Conservation (phyloP, 2,888 invertebrate genomes). For the Mechanitis messenoides region DNA sequence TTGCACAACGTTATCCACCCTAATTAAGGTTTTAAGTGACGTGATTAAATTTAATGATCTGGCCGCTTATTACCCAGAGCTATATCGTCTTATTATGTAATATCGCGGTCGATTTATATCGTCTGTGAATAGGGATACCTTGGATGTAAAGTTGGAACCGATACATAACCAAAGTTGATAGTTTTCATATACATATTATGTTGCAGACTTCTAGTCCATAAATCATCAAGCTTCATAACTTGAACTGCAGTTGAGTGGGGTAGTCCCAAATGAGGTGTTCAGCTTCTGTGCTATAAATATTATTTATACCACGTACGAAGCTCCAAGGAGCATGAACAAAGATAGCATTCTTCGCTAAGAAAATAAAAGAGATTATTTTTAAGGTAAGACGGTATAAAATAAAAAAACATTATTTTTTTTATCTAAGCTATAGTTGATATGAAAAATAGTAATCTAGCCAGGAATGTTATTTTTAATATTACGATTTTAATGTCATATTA, state of each 20-base stretch:
- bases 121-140: constrained; percentile 12
- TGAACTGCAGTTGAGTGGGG: constrained; percentile 33
- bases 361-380: constrained; percentile 18
- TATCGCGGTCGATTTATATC: constrained; percentile 4
- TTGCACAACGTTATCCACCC: background rate
- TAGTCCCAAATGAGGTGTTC: constrained; percentile 49
- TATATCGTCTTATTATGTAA: constrained; percentile 2
- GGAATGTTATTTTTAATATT: no score
- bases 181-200: constrained; percentile 38
- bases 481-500: no score
- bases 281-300: constrained; percentile 48
- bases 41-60: constrained; percentile 9
- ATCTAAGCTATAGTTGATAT: no score
- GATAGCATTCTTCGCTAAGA: constrained; percentile 17
- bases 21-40: constrained; percentile 6
- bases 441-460: no score
- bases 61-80: constrained; percentile 1
- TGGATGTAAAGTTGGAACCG: constrained; percentile 13
- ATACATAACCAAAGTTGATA: constrained; percentile 36
- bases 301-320: constrained; percentile 44
- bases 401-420: constrained; percentile 3
- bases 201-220: constrained; percentile 43
- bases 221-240: constrained; percentile 52
- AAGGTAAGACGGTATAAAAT: constrained; percentile 15
- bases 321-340: constrained; percentile 36